phyloP scores from a whole-genome alignment of 1,140 invertebrate species.

The Stratiolaelaps scimitus region DNA sequence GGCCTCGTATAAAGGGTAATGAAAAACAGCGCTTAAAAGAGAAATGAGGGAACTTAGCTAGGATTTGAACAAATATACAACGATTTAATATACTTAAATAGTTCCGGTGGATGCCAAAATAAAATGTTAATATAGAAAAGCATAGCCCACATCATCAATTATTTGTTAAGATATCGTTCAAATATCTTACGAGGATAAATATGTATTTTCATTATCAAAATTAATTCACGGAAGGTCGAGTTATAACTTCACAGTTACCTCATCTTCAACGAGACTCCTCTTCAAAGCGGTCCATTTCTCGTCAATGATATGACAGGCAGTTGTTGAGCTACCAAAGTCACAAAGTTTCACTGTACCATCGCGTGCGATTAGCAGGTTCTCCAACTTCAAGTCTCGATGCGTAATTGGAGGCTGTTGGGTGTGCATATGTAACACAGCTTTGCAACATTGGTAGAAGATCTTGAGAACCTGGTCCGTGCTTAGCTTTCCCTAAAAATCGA shows the following conservation, averaged over 20 bases:
- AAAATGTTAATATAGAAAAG: too few species aligned
- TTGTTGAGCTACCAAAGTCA: constrained; percentile 95
- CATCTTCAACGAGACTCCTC: constrained; percentile 82
- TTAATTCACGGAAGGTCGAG: too few species aligned
- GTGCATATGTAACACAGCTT: constrained; percentile 85
- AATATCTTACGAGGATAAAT: constrained; percentile 25
- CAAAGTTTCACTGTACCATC: constrained; percentile 84
- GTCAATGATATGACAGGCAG: constrained; percentile 65
- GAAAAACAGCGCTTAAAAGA: too few species aligned
- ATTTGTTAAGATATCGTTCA: too few species aligned
- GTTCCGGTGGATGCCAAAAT: not conserved
- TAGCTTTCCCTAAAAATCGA: constrained; percentile 53
- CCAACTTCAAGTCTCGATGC: constrained; percentile 82
- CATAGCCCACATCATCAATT: too few species aligned
- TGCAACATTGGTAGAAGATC: constrained; percentile 80
- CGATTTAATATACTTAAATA: too few species aligned
- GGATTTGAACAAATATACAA: too few species aligned
- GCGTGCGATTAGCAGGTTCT: constrained; percentile 60
- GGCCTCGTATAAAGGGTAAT: too few species aligned
- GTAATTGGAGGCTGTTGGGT: constrained; percentile 70
- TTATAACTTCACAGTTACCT: constrained; percentile 48
- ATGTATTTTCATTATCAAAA: constrained; percentile 31
- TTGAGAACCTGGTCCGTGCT: constrained; percentile 59
- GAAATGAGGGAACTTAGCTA: too few species aligned
- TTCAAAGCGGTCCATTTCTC: constrained; percentile 80